These are phyloP conservation scores for Lophura nycthemera DNA, from an alignment of 2,113 vertebrate genomes.

Conservation along the genomic window DNA sequence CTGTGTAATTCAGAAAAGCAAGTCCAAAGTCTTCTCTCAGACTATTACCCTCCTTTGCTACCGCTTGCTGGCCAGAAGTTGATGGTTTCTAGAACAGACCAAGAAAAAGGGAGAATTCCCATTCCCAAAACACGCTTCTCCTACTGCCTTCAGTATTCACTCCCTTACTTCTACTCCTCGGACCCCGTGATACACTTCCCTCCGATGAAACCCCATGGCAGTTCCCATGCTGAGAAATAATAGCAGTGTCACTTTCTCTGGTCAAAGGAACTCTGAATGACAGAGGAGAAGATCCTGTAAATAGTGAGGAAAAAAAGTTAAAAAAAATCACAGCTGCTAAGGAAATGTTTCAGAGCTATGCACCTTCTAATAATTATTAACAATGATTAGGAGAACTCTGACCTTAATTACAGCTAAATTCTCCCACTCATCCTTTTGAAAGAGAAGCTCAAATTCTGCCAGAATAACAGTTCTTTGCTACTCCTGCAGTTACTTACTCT, in stretches of 20 bases:
- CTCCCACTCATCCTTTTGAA: not conserved
- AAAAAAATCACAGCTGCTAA: not conserved
- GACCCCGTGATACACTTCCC: not conserved
- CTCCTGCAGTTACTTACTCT: not conserved
- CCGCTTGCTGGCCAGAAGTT: not conserved
- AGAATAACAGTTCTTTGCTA: not conserved
- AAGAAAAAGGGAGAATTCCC: not conserved
- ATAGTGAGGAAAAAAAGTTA: not conserved
- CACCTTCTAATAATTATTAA: not conserved
- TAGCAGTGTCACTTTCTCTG: accelerated
- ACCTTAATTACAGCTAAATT: not conserved
- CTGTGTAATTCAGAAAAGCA: not conserved
- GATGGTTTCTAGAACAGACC: not conserved
- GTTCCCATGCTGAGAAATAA: not conserved
- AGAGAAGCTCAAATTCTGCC: not conserved
- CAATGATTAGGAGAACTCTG: not conserved
- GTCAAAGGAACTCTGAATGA: not conserved
- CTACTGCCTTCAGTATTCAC: not conserved
- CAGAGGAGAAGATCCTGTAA: not conserved
- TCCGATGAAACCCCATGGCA: not conserved
- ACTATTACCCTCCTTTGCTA: not conserved
- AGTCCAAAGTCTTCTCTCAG: not conserved
- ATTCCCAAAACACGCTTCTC: not conserved
- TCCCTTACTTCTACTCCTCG: not conserved
- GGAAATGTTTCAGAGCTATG: not conserved